Evolutionary conservation across 2,113 vertebrate genomes (phyloP).

Genomic region (Athene cunicularia): DNA sequence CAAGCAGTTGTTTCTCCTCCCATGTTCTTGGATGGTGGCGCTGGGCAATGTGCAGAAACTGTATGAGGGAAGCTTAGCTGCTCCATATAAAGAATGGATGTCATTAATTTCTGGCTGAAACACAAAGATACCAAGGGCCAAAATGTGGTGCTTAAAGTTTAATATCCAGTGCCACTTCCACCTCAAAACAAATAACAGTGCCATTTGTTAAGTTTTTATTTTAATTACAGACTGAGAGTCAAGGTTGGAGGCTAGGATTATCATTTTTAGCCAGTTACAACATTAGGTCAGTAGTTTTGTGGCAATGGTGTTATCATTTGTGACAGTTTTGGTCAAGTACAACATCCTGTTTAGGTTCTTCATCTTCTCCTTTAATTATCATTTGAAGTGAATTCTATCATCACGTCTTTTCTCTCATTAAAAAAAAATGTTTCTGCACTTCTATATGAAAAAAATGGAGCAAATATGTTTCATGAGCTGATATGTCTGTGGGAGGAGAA

Average conservation of each 20-base stretch:
- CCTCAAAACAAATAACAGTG: neutral
- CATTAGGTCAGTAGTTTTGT: neutral
- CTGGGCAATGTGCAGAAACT: neutral
- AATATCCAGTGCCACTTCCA: neutral
- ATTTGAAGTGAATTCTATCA: neutral
- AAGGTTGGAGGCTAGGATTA: neutral
- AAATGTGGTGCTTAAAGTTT: neutral
- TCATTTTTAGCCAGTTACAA: neutral
- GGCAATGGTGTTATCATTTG: neutral
- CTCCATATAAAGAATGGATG: neutral
- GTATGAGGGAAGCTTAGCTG: neutral
- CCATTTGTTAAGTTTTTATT: neutral
- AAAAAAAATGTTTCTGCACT: neutral
- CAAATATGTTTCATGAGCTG: neutral
- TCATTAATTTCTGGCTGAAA: neutral
- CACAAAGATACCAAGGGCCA: neutral
- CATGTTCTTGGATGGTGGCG: fast-evolving
- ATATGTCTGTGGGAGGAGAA: neutral
- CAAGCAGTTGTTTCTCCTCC: neutral
- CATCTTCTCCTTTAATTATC: neutral
- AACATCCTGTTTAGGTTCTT: neutral
- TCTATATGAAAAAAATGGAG: neutral
- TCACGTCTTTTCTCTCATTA: neutral
- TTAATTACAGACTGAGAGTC: neutral
- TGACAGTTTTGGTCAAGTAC: neutral